Base-by-base conservation (phyloP, 2,797 vertebrate species). In the Bufotes viridis region DNA sequence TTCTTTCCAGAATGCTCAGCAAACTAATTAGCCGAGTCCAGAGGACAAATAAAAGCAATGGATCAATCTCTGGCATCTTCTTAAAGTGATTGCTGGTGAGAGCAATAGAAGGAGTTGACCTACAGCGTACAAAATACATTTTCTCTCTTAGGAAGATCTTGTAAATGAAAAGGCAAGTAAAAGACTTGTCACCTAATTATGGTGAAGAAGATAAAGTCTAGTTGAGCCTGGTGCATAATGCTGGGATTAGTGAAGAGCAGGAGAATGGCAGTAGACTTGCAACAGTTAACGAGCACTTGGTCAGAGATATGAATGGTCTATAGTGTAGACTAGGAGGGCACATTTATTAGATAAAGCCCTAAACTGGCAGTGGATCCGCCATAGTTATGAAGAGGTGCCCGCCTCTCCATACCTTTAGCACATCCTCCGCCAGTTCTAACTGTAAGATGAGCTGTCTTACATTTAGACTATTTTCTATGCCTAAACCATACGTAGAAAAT, bases 1-100 rank as follows among this genome's bases (percentile, higher is more conserved):
- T 83, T 86, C 82, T 55, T 11, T 53, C 29, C 24, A 82, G 72
- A 42, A 42, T 42, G 42, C 42, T 42, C 42, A 42, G 42, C 42
- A 42, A 42, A 42, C 78, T 88, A 74, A 88, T 88, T 85, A 85
- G n/a, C 14, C 34, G 57, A 67, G n/a, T 34, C 72, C 18, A 34
- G 53, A 55, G 53, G 53, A 55, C 53, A 55, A 55, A 14, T 55
- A 55, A 20, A 55, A 82, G 26, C 58, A 57, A 72, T 75, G 70
- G n/a, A 81, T 75, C 26, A 53, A 63, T 82, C 67, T 82, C 12
- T 3, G 24, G 20, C 42, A 58, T 51, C 63, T n/a, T 51, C 60
- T 13, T 20, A 14, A 42, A 82, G 29, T 49, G 34, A 3, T 81
- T 34, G 15, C 53, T 75, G 55, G 8, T 26, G 67, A 63, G 26